Conservation (phyloP, 2,113 vertebrate species). For the Megaceryle maxima region DNA sequence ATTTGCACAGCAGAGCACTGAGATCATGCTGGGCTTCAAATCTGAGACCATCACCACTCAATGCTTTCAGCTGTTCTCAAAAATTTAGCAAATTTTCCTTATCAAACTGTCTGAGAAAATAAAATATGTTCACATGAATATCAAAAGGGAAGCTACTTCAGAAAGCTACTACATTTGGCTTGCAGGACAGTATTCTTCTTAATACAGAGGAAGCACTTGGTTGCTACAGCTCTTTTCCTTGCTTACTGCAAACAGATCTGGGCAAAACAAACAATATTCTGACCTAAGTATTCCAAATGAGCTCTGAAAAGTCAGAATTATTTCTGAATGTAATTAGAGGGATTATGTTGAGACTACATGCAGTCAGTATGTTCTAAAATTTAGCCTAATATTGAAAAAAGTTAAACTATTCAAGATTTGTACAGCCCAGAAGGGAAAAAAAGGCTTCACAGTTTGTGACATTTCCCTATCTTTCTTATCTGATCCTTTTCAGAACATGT, state of each 20-base stretch:
- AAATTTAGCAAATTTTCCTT: neutral
- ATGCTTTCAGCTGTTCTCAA: neutral
- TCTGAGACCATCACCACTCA: neutral
- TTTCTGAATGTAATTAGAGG: neutral
- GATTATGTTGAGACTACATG: neutral
- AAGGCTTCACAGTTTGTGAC: neutral
- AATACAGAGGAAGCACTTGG: neutral
- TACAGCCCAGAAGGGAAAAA: neutral
- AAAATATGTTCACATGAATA: neutral
- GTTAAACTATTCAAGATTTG: neutral
- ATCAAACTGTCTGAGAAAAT: neutral
- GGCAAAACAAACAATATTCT: neutral
- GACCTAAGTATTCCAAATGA: neutral
- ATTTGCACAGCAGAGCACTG: neutral
- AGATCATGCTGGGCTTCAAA: neutral
- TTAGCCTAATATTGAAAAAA: neutral
- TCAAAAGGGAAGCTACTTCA: neutral
- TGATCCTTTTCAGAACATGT: neutral
- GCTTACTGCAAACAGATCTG: neutral
- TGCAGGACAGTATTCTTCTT: neutral
- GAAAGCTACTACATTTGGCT: neutral
- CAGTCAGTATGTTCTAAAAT: neutral
- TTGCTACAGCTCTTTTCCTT: neutral
- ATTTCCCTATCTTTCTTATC: neutral
- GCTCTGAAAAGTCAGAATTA: neutral